Evolutionary conservation across 2,888 invertebrate genomes (phyloP).

Genomic region (Cerceris rybyensis): DNA sequence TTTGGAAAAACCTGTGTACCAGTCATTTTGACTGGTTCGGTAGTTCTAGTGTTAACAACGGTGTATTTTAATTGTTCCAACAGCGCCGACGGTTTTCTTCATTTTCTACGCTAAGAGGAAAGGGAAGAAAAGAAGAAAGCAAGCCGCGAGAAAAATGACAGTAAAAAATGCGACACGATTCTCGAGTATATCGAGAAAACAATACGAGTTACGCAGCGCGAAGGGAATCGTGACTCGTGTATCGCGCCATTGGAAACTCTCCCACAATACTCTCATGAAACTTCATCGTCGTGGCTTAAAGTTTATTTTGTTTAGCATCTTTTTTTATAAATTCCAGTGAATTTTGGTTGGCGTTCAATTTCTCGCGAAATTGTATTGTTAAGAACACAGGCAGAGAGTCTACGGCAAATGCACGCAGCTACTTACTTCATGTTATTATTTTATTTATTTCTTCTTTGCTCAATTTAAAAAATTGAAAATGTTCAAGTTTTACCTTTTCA

Average conservation of each 20-base stretch:
- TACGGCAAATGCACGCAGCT: too few species aligned
- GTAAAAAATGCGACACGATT: conserved; percentile 7
- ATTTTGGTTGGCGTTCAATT: background rate
- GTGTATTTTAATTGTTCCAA: background rate
- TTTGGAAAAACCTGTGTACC: too few species aligned
- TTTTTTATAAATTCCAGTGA: background rate
- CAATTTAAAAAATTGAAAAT: too few species aligned
- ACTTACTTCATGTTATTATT: too few species aligned
- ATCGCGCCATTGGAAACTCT: background rate
- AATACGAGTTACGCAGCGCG: conserved; percentile 4
- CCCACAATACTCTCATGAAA: conserved; percentile 2
- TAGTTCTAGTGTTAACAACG: too few species aligned
- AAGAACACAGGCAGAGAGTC: too few species aligned
- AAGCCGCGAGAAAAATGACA: background rate
- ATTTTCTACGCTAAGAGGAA: background rate
- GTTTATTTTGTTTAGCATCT: background rate
- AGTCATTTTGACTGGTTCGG: too few species aligned
- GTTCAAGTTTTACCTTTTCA: too few species aligned
- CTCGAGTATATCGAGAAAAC: background rate
- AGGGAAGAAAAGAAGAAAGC: background rate
- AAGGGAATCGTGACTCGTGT: conserved; percentile 3
- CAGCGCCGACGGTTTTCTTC: background rate
- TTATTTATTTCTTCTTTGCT: too few species aligned
- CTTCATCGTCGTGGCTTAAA: background rate
- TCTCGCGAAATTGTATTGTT: background rate